Evolutionary conservation across 1,140 invertebrate genomes (phyloP), one percentile per base, ranked within the genome.

Genomic region (Agraylea sexmaculata): DNA sequence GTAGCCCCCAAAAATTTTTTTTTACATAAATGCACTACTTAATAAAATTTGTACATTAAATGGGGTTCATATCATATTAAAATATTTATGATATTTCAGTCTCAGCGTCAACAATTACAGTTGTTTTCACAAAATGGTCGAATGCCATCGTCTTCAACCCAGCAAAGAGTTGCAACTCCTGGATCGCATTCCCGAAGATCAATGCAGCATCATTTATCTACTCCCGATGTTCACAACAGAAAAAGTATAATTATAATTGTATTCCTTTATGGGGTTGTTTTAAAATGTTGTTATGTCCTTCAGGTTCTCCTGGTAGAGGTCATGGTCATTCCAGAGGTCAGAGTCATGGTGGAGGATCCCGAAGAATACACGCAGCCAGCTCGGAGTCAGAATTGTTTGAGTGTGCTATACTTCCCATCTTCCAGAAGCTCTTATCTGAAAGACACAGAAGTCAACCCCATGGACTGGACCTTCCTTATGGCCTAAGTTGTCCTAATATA

Each of bases 401-500:
- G 48, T 72, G 70, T 8, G 83, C 84, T 38, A 89, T 91, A 45
- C 60, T 91, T 51, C 87, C 87, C 2, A 91, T 91, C 56, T 91
- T 91, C 66, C 84, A 89, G 50, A 89, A 89, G 62, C 70, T 89
- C 3, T 69, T 89, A 28, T 87, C 82, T 15, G 84, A 89, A 55
- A 69, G 85, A 44, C 80, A 82, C 52, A 78, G 78, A 51, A 74
- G 71, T 44, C 69, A 71, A 49, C 65, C 65, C 0, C 68, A 75
- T 52, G 66, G 70, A 27, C 60, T 73, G 25, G 74, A 80, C 55
- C 71, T 80, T 30, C 73, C 75, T n/a, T 80, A 80, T 38, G 85
- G 88, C 35, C 75, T 86, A 47, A 90, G 86, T 49, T 91, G 87
- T 63, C 87, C 87, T 5, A 91, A 90, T 69, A 89, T 91, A 65